Evolutionary conservation across 2,888 invertebrate genomes (phyloP).

Genomic region (Aspidiotus rigidus): DNA sequence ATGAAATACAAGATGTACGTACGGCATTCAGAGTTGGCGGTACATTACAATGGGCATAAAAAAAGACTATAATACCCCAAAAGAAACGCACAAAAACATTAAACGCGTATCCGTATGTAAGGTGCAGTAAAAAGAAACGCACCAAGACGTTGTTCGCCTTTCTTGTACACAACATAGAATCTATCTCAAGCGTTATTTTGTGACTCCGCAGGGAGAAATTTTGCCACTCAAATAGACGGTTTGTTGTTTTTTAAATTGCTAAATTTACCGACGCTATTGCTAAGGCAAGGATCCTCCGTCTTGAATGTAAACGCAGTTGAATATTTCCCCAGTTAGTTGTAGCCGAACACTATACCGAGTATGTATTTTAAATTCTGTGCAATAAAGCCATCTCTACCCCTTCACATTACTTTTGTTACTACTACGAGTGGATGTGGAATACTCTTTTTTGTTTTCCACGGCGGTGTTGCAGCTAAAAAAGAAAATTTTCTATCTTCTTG

Average conservation of each 20-base stretch:
- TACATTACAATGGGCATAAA: conserved; percentile 33
- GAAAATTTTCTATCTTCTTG: too few relatives aligned
- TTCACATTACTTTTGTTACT: too few relatives aligned
- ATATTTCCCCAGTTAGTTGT: conserved; percentile 31
- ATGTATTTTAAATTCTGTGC: conserved; percentile 28
- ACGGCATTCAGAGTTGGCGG: not conserved
- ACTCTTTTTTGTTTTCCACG: too few relatives aligned
- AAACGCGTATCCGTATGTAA: conserved; percentile 17
- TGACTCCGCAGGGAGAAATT: conserved; percentile 30
- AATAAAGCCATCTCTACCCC: conserved; percentile 17
- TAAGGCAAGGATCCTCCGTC: conserved; percentile 27
- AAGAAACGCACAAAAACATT: conserved; percentile 18
- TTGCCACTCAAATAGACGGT: conserved; percentile 33
- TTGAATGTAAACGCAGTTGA: conserved; percentile 31
- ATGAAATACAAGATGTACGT: conserved; percentile 2
- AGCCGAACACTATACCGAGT: conserved; percentile 13
- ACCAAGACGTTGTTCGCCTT: conserved; percentile 28
- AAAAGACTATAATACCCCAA: conserved; percentile 25
- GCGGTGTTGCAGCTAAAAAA: too few relatives aligned
- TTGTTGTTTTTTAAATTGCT: conserved; percentile 33
- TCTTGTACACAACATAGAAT: conserved; percentile 10
- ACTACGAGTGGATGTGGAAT: too few relatives aligned
- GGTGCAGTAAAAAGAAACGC: conserved; percentile 28
- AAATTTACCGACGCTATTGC: conserved; percentile 23
- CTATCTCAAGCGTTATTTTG: conserved; percentile 33